Evolutionary conservation across 2,113 vertebrate species (phyloP).

Genomic region (Pontoporia blainvillei): DNA sequence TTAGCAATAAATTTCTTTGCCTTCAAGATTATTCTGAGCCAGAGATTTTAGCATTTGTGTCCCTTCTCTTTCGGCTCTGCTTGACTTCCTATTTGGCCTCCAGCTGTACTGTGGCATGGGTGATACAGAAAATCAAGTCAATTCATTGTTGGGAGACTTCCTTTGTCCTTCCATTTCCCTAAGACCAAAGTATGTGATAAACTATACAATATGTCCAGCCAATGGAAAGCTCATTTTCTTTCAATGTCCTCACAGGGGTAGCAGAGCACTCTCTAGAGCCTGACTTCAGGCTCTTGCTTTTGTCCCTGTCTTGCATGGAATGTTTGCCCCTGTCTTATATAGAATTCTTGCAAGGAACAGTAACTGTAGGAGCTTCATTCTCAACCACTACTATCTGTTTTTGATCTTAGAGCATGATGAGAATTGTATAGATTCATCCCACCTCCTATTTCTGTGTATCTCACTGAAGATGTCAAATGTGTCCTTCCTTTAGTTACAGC

Average conservation of each 20-base stretch:
- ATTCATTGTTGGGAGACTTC: not conserved
- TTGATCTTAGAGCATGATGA: accelerated
- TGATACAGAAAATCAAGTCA: not conserved
- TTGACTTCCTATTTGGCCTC: not conserved
- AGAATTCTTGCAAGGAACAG: not conserved
- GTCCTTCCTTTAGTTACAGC: too few species aligned
- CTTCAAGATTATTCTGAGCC: not conserved
- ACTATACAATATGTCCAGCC: not conserved
- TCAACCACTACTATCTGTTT: not conserved
- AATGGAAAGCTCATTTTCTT: not conserved
- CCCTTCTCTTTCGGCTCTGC: not conserved
- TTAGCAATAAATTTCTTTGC: not conserved
- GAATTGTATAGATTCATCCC: accelerated
- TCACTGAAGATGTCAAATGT: not conserved
- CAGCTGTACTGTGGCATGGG: too few species aligned
- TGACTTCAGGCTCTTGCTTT: not conserved
- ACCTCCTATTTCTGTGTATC: not conserved
- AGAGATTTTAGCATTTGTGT: not conserved
- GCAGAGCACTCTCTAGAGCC: not conserved
- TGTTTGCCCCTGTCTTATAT: not conserved
- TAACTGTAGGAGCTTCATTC: not conserved
- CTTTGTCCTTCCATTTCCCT: not conserved
- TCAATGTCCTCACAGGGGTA: not conserved
- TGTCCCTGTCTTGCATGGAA: accelerated
- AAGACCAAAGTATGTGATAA: not conserved